Evolutionary conservation across 2,113 vertebrate species (phyloP).

Genomic region (Eclectus roratus): DNA sequence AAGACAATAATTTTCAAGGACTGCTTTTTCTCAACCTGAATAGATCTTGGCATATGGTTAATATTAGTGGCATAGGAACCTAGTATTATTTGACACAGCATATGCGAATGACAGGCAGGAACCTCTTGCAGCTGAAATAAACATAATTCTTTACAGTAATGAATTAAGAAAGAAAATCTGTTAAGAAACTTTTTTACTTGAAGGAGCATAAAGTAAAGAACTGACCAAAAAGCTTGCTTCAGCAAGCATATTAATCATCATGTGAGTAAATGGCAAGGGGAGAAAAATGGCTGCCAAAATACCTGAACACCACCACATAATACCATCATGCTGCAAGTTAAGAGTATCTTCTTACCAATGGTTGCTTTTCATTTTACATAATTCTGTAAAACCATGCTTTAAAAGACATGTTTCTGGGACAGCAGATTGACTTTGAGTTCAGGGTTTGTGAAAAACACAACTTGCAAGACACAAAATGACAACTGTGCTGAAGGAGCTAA

Average conservation of each 20-base stretch:
- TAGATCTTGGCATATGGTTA: fast-evolving
- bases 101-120: neutral
- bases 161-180: neutral
- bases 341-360: neutral
- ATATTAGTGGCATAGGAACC: neutral
- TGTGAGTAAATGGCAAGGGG: neutral
- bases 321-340: neutral
- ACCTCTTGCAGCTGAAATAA: neutral
- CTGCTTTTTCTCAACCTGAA: neutral
- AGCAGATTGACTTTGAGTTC: neutral
- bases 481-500: neutral
- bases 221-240: neutral
- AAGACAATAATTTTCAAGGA: neutral
- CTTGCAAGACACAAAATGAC: neutral
- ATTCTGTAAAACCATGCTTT: neutral
- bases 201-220: neutral
- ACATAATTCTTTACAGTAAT: neutral
- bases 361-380: neutral
- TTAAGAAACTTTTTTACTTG: neutral
- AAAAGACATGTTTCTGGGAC: neutral
- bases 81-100: neutral
- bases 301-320: neutral
- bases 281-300: neutral
- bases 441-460: neutral
- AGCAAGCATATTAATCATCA: neutral